Conservation (phyloP, 2,797 vertebrate genomes). For the Toxotes lorentzi region DNA sequence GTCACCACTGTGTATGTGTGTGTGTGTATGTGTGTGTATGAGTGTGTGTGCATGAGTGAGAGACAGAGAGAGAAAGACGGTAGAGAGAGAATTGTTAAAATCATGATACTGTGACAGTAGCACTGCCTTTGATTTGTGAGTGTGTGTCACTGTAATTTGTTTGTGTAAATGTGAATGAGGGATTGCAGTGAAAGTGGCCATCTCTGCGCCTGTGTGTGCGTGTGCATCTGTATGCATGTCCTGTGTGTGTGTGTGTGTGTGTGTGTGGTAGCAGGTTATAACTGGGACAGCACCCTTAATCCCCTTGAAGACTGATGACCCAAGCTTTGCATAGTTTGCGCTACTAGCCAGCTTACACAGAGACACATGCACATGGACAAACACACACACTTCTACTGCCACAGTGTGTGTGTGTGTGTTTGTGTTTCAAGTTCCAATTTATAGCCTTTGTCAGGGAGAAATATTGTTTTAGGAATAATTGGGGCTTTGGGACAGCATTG, state of each 20-base stretch:
- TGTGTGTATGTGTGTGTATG: background rate
- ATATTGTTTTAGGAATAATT: slow-evolving; percentile 66
- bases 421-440: slow-evolving; percentile 43
- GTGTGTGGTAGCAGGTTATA: slow-evolving; percentile 31
- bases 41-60: background rate
- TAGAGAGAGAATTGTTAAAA: slow-evolving; percentile 4
- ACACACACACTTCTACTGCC: background rate
- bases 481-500: slow-evolving; percentile 49
- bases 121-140: slow-evolving; percentile 19
- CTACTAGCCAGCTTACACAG: slow-evolving; percentile 10
- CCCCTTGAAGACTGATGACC: slow-evolving; percentile 67
- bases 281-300: slow-evolving; percentile 61
- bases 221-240: too few relatives aligned
- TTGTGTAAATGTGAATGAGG: background rate
- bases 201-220: background rate
- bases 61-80: too few relatives aligned
- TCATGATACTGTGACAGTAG: slow-evolving; percentile 16
- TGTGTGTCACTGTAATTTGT: slow-evolving; percentile 12
- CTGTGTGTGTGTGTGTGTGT: slow-evolving; percentile 1
- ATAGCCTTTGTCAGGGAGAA: slow-evolving; percentile 50
- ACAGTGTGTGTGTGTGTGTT: slow-evolving; percentile 31
- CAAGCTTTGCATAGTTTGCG: slow-evolving; percentile 46
- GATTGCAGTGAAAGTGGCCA: slow-evolving; percentile 17
- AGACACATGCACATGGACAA: slow-evolving; percentile 1
- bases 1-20: slow-evolving; percentile 16